These are phyloP conservation scores for Pandemis corylana DNA, from an alignment of 2,888 invertebrate genomes.

Conservation along the genomic window DNA sequence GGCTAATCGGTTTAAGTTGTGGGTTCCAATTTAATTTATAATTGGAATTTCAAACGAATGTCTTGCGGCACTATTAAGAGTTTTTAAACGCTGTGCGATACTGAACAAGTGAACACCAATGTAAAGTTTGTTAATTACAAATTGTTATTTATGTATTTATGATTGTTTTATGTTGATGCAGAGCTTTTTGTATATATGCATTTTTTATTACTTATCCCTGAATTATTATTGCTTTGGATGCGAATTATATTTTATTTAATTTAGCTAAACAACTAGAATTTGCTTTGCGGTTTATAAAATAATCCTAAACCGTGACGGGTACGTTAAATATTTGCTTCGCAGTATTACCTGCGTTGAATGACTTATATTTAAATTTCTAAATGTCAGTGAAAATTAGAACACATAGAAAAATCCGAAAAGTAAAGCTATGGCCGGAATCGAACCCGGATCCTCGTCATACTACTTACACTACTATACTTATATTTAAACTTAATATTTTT, in stretches of 20 bases:
- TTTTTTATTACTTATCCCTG: not conserved
- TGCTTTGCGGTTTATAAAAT: not conserved
- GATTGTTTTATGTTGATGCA: not conserved
- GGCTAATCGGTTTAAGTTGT: too few species aligned
- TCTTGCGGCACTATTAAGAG: not conserved
- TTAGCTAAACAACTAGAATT: not conserved
- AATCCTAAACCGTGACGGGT: not conserved
- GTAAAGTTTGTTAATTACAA: not conserved
- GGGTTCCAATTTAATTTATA: too few species aligned
- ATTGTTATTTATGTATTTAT: not conserved
- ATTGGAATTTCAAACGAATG: not conserved
- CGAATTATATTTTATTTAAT: not conserved
- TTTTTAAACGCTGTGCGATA: not conserved
- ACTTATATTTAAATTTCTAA: not conserved
- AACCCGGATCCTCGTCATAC: too few species aligned
- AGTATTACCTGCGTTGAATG: constrained; percentile 26
- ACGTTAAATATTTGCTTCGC: constrained; percentile 17
- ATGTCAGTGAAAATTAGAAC: too few species aligned
- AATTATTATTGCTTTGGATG: not conserved
- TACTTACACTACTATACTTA: too few species aligned
- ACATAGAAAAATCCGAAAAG: too few species aligned
- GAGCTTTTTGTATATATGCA: not conserved
- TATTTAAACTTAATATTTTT: not conserved
- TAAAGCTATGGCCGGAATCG: too few species aligned
- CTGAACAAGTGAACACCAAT: not conserved